Conservation (phyloP, 2,113 vertebrate species). For the Zeus faber region DNA sequence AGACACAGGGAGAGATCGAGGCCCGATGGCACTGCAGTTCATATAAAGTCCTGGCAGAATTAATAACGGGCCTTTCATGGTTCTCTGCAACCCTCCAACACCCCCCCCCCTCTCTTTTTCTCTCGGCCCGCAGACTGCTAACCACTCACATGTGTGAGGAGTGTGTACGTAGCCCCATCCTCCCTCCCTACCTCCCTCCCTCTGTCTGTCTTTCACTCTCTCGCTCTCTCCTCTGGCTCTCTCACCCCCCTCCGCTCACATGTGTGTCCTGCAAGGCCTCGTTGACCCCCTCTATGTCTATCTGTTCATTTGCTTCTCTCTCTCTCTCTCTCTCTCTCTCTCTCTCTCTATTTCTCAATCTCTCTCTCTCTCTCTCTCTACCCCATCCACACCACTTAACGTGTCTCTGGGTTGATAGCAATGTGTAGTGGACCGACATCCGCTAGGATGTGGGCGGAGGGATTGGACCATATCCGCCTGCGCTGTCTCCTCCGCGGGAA, state of each 20-base stretch:
- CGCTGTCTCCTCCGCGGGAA: not conserved
- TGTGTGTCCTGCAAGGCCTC: no score
- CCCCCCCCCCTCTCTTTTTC: conserved; percentile 36
- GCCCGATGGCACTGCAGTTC: conserved; percentile 30
- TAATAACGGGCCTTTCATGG: conserved; percentile 70
- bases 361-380: conserved; percentile 11
- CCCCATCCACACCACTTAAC: conserved; percentile 9
- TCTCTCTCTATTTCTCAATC: no score
- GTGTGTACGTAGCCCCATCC: conserved; percentile 50
- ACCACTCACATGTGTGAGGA: conserved; percentile 74
- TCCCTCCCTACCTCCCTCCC: conserved; percentile 9
- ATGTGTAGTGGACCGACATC: conserved; percentile 29
- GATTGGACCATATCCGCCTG: conserved; percentile 54
- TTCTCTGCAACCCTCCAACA: conserved; percentile 21
- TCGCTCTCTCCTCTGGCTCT: conserved; percentile 13
- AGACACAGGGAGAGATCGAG: conserved; percentile 16
- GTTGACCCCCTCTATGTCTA: no score
- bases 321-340: conserved; percentile 18
- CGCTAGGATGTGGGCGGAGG: conserved; percentile 53
- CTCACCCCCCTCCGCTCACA: not conserved
- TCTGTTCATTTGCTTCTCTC: no score
- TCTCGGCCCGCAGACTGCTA: conserved; percentile 62
- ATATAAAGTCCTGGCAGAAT: conserved; percentile 60
- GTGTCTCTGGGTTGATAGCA: conserved; percentile 27
- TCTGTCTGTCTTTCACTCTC: conserved; percentile 8